Evolutionary conservation across 2,888 invertebrate genomes (phyloP).

Genomic region (Zaprionus lineosus): DNA sequence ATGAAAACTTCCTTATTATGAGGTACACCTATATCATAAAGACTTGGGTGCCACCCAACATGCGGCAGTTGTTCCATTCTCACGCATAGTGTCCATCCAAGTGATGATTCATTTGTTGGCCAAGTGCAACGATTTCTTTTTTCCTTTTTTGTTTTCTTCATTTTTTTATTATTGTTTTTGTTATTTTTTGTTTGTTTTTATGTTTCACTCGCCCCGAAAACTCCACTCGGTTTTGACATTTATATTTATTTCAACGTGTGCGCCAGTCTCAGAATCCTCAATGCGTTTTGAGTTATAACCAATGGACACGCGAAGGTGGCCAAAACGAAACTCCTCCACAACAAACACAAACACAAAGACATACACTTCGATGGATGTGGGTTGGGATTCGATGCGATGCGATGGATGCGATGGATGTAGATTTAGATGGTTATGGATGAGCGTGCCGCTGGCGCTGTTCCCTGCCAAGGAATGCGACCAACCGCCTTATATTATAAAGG

Average conservation of each 20-base stretch:
- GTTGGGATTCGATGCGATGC: conserved; percentile 7
- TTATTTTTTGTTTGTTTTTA: conserved; percentile 33
- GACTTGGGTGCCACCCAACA: conserved; percentile 39
- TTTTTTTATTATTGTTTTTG: conserved; percentile 9
- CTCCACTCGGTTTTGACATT: conserved; percentile 79
- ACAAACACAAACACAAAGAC: conserved; percentile 29
- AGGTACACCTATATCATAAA: not conserved
- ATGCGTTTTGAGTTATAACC: conserved; percentile 72
- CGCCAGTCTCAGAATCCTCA: conserved; percentile 61
- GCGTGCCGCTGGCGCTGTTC: conserved; percentile 44
- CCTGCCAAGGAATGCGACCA: conserved; percentile 47
- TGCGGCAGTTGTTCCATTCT: conserved; percentile 47
- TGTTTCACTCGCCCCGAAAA: conserved; percentile 57
- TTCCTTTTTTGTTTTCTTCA: conserved; percentile 4
- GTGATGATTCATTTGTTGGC: conserved; percentile 57
- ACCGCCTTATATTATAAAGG: conserved; percentile 49
- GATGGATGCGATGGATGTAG: conserved; percentile 11
- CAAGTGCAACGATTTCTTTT: conserved; percentile 44
- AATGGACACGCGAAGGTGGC: conserved; percentile 75
- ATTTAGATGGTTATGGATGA: conserved; percentile 26
- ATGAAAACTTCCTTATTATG: too few species aligned
- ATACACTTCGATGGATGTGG: conserved; percentile 27
- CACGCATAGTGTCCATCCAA: conserved; percentile 45
- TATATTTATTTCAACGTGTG: conserved; percentile 82
- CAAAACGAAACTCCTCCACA: conserved; percentile 55